Base-by-base conservation (phyloP, 2,113 vertebrate species). In the Irena cyanogastra region DNA sequence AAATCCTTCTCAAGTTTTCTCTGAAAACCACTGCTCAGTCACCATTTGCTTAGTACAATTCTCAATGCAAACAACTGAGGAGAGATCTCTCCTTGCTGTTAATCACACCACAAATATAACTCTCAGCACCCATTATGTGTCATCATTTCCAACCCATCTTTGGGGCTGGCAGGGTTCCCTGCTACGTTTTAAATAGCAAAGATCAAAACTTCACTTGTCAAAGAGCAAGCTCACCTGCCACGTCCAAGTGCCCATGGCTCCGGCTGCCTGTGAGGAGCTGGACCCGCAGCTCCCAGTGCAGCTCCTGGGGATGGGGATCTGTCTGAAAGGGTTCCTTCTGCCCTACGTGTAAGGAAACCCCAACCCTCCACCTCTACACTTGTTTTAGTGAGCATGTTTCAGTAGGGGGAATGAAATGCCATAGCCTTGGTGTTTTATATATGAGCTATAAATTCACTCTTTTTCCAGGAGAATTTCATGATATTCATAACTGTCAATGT, bases 21-120 rank as follows among this genome's bases (percentile, higher is more conserved):
- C 91, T 75, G 79, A 89, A 94, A 96, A 90, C 24, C 47, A 60
- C 81, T 49, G 59, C 52, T 92, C 83, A 86, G 87, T 60, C 80
- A 72, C 68, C 83, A 87, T 92, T 76, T 79, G 42, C 60, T 85
- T 81, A 78, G 91, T 45, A 53, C 22, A 75, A 60, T 82, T 89
- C 71, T 82, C 2, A 0, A 41, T 45, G 26, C 53, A 81, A 76
- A 66, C 39, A 83, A 41, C 18, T 50, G 60, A 91, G 53, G 18
- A 89, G 53, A 61, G 50, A 16, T 35, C 28, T 72, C 31, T 65
- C 66, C 41, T 89, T 70, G 59, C 68, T 83, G 52, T 33, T 89
- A 90, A 89, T 47, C 78, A 87, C 50, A 72, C 10, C 64, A 82
- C 70, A 61, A 80, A 74, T 39, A 33, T 11, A 76, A 77, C 39